Evolutionary conservation across 2,113 vertebrate species (phyloP).

Genomic region (Nasalis larvatus): DNA sequence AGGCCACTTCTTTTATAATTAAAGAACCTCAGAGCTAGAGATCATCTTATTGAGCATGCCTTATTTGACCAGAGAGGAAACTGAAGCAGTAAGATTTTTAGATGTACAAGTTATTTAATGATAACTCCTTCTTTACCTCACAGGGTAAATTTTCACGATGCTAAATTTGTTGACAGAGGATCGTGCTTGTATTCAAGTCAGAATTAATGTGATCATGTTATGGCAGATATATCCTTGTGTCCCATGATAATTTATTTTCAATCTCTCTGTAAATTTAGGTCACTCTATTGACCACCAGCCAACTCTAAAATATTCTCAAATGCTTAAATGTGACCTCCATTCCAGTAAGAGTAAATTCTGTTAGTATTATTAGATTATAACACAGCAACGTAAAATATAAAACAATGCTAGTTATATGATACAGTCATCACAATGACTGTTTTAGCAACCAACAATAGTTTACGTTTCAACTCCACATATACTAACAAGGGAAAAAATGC

Average conservation of each 20-base stretch:
- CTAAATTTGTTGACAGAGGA: not conserved
- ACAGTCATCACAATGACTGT: not conserved
- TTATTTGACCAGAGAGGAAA: slow-evolving; percentile 13
- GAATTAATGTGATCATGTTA: not conserved
- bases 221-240: not conserved
- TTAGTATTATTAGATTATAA: not conserved
- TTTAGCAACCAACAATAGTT: not conserved
- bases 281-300: not conserved
- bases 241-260: not conserved
- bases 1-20: not conserved
- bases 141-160: not conserved
- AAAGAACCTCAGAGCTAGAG: not conserved
- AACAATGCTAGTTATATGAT: not conserved
- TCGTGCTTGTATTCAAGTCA: not conserved
- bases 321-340: not conserved
- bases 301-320: not conserved
- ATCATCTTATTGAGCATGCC: not conserved
- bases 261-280: not conserved
- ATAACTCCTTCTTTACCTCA: not conserved
- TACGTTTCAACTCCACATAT: not conserved
- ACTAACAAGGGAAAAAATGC: not conserved
- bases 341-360: not conserved
- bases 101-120: not conserved
- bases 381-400: not conserved
- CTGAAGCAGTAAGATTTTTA: not conserved